phyloP scores from a whole-genome alignment of 2,797 vertebrate genomes.

The Phrynocephalus forsythii region DNA sequence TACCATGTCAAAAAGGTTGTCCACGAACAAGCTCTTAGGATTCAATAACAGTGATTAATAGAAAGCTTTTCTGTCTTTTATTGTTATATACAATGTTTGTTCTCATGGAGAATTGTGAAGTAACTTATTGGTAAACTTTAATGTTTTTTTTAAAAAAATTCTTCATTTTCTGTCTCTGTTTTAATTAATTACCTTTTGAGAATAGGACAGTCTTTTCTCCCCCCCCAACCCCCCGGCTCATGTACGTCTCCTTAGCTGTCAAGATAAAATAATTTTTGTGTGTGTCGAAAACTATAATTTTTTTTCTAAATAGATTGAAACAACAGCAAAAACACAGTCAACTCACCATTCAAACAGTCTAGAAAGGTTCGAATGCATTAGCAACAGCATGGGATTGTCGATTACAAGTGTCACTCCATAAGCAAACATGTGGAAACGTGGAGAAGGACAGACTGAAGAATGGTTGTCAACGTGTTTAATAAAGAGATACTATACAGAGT shows the following conservation, averaged over 20 bases:
- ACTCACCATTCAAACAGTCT: no score
- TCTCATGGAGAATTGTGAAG: constrained; percentile 11
- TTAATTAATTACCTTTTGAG: constrained; percentile 3
- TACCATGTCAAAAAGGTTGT: background rate
- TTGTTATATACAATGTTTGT: constrained; percentile 13
- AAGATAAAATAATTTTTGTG: background rate
- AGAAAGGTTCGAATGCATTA: no score
- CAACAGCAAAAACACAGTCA: no score
- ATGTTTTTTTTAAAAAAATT: background rate
- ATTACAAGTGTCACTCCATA: no score
- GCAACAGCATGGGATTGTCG: no score
- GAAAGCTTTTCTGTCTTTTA: background rate
- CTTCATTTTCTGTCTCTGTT: constrained; percentile 24
- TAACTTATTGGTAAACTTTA: constrained; percentile 39
- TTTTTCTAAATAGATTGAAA: background rate
- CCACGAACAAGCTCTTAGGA: background rate
- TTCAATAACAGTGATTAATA: background rate
- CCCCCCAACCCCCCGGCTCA: background rate
- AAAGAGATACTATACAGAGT: no score
- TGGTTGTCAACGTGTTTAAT: no score
- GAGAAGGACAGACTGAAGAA: no score
- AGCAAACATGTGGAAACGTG: no score
- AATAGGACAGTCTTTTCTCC: background rate
- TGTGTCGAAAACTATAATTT: background rate
- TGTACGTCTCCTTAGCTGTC: background rate